Evolutionary conservation across 2,113 vertebrate genomes (phyloP).

Genomic region (Spea bombifrons): DNA sequence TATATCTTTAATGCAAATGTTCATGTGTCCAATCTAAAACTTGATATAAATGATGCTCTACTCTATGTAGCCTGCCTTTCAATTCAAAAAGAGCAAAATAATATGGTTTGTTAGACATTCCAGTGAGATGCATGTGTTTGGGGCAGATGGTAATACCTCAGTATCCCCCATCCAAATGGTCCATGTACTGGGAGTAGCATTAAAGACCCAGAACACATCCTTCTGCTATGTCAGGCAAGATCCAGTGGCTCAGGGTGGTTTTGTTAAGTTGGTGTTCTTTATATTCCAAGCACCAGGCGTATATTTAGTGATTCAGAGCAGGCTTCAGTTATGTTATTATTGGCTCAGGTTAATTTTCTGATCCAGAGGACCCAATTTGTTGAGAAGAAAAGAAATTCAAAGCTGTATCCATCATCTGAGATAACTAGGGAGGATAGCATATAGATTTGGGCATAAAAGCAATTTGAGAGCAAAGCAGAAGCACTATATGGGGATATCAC

Average conservation of each 20-base stretch:
- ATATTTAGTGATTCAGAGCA: slow-evolving; percentile 1
- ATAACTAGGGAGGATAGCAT: neutral
- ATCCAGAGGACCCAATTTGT: slow-evolving; percentile 14
- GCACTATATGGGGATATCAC: neutral
- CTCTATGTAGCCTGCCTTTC: no score
- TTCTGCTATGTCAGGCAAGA: neutral
- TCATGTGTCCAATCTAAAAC: no score
- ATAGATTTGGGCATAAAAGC: neutral
- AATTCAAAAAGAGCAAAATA: no score
- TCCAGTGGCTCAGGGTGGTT: neutral
- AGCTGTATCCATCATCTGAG: neutral
- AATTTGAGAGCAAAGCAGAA: neutral
- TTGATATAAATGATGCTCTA: no score
- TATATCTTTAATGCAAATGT: no score
- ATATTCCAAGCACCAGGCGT: neutral
- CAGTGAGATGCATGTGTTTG: no score
- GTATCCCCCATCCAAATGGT: neutral
- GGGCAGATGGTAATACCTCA: no score
- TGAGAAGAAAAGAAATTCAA: neutral
- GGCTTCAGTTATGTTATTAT: slow-evolving; percentile 4
- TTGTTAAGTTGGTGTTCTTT: neutral
- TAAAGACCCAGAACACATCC: neutral
- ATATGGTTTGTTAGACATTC: no score
- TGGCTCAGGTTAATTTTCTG: slow-evolving; percentile 18
- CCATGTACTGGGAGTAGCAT: neutral